Evolutionary conservation across 2,888 invertebrate species (phyloP), one percentile per base, ranked within the genome.

Genomic region (Micoletzkya japonica): DNA sequence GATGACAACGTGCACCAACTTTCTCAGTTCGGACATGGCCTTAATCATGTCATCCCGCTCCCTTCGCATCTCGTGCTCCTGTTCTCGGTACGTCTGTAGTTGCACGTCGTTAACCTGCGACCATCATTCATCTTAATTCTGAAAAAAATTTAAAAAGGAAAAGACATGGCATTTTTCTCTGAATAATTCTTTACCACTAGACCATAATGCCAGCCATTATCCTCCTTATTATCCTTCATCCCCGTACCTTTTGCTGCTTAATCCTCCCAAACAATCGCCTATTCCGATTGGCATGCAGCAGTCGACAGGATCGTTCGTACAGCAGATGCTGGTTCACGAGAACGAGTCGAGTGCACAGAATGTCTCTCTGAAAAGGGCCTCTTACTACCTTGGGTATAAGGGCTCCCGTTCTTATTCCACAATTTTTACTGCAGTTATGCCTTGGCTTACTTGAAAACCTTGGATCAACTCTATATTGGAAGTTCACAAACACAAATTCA

Each of bases 261-360:
- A 73, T 66, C 26, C 73, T 44, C 20, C 64, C 79, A 60, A 77
- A 79, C 20, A 79, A 73, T 2, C 74, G 71, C 24, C 76, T 63
- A 61, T 79, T 79, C 4, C 79, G 60, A 37, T 71, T 71, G 7
- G 76, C 76, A 36, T 76, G 77, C n/a, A 79, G 70, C n/a, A 77
- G 66, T 7, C 79, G 73, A 49, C 75, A 72, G 61, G 72, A 74
- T 20, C 77, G 67, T 67, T 79, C 79, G 68, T 81, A 79, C 67
- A 79, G 60, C 34, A 79, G 71, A 61, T 79, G 79, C 61, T 79
- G 78, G 50, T 79, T 79, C 50, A 79, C 78, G 20, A 79, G 74
- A 7, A 70, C 70, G 2, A 79, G 73, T 4, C 79, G 75, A 17
- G 78, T 63, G 17, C 61, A 56, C 50, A 79, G 71, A 32, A 79